These are phyloP conservation scores for Anarsia innoxiella DNA, from an alignment of 2,888 invertebrate genomes.

Conservation along the genomic window DNA sequence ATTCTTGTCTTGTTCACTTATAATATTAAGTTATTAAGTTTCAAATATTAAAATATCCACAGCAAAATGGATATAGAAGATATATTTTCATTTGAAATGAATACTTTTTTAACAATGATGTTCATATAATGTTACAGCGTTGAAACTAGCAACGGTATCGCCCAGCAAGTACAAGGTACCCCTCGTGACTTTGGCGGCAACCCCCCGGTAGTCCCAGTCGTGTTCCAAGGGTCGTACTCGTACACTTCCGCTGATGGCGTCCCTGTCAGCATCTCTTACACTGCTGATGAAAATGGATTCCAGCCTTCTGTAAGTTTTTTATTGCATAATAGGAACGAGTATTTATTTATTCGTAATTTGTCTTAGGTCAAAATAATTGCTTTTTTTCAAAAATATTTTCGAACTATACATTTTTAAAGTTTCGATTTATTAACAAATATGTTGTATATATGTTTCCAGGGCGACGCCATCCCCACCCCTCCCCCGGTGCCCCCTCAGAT, in stretches of 20 bases:
- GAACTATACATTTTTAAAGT: too few relatives aligned
- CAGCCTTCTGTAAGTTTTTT: slow-evolving; percentile 70
- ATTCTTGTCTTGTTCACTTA: too few relatives aligned
- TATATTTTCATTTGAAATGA: too few relatives aligned
- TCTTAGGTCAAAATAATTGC: too few relatives aligned
- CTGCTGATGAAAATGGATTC: slow-evolving; percentile 82
- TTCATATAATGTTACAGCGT: too few relatives aligned
- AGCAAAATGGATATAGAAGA: too few relatives aligned
- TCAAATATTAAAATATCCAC: too few relatives aligned
- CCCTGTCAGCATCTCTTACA: slow-evolving; percentile 72
- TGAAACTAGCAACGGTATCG: slow-evolving; percentile 78
- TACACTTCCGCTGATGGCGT: slow-evolving; percentile 79
- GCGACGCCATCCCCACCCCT: slow-evolving; percentile 63
- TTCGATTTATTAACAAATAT: too few relatives aligned
- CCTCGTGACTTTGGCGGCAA: slow-evolving; percentile 68
- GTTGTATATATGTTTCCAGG: slow-evolving; percentile 32
- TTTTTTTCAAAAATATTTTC: too few relatives aligned
- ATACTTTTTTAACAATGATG: too few relatives aligned
- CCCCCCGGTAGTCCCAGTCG: slow-evolving; percentile 46
- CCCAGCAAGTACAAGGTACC: slow-evolving; percentile 73
- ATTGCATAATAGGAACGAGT: slow-evolving; percentile 2
- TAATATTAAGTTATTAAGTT: too few relatives aligned
- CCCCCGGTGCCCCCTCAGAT: slow-evolving; percentile 70
- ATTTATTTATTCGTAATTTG: background rate
- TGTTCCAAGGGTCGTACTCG: slow-evolving; percentile 69